These are phyloP conservation scores for Nephrotoma flavescens DNA, from an alignment of 2,888 invertebrate species.

Conservation along the genomic window DNA sequence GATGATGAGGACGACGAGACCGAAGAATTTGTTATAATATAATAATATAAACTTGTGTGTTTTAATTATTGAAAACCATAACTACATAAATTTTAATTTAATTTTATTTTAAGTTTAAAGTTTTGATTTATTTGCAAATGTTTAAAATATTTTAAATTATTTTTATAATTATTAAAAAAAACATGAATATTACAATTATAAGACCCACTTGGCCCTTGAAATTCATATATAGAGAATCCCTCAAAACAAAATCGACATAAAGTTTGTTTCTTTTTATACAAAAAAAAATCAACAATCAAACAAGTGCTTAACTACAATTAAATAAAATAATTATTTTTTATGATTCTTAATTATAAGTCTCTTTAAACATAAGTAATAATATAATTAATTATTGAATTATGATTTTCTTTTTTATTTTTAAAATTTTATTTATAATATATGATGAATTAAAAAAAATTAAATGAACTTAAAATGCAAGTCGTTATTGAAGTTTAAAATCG, in stretches of 20 bases:
- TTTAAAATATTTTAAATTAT: neutral
- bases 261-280: neutral
- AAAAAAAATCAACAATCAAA: neutral
- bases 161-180: neutral
- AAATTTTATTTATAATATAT: neutral
- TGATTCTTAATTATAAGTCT: neutral
- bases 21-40: slow-evolving; percentile 58
- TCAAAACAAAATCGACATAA: neutral
- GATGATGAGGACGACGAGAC: slow-evolving; percentile 53
- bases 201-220: neutral
- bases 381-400: neutral
- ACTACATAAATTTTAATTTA: neutral
- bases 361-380: neutral
- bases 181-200: neutral
- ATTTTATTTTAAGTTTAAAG: neutral
- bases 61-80: neutral
- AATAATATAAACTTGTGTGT: slow-evolving; percentile 35
- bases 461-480: neutral
- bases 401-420: neutral
- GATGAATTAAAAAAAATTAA: neutral
- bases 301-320: neutral
- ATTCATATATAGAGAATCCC: neutral
- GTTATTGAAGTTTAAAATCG: neutral
- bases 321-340: neutral
- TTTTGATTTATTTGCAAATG: neutral